Evolutionary conservation across 2,797 vertebrate species (phyloP), one percentile per base, ranked within the genome.

Genomic region (Sebastes diaconus): DNA sequence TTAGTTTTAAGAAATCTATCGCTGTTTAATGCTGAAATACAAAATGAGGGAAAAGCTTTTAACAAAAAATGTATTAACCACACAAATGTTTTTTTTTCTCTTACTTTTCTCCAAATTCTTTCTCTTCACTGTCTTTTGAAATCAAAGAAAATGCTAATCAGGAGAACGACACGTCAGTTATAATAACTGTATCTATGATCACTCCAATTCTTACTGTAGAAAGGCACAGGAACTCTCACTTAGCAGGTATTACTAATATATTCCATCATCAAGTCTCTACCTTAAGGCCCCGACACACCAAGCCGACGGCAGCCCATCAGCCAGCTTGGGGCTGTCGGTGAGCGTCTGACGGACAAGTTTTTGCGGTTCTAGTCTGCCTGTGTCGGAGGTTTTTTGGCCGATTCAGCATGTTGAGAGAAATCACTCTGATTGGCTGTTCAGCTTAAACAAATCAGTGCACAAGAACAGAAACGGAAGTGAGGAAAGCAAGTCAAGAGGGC

Each of bases 81-180:
- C 6, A 64, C 27, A 24, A 16, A 18, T 55, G 10, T 67, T 59
- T 24, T 32, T 36, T 36, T 30, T 24, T 0, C 46, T 8, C 34
- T 75, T 55, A 57, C 29, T 75, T 64, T 54, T 67, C 18, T 50
- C 69, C 4, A 7, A 57, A 61, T 68, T 71, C 18, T 65, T 55
- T 20, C 10, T 58, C 3, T 32, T 73, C 25, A 9, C 3, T 32
- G 20, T 54, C 27, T 66, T 68, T 25, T 54, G 8, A 82, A 82
- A 83, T 72, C 20, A 66, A 67, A 73, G 11, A 64, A 69, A 81
- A 75, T 69, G 55, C 25, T 75, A 69, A 77, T 71, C 12, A 63
- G 20, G 3, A 18, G 36, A 57, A 25, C 22, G n/a, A 36, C 52
- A 54, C 5, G 1, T 46, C 32, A 76, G 29, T 36, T 29, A 18